phyloP scores from a whole-genome alignment of 53 echinoderm and acorn worm species.

The Paracentrotus lividus region DNA sequence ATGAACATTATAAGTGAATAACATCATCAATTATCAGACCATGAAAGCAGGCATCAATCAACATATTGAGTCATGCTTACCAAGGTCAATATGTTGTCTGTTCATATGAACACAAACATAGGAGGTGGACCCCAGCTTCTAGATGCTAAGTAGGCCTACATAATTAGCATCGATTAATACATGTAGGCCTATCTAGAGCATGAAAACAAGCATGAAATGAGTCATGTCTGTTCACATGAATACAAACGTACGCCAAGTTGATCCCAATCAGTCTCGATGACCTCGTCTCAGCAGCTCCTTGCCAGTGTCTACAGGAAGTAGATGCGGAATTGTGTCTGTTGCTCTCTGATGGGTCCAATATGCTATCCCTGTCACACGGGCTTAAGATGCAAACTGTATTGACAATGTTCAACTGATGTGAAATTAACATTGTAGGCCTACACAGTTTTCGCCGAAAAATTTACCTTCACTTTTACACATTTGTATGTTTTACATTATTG shows the following conservation, averaged over 20 bases:
- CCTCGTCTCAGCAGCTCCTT: constrained; percentile 1
- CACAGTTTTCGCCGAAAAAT: background rate
- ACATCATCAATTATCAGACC: no score
- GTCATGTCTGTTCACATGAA: constrained; percentile 13
- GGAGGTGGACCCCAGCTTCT: no score
- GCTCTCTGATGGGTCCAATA: background rate
- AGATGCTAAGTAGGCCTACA: no score
- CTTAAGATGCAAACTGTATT: background rate
- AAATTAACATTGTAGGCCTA: constrained; percentile 17
- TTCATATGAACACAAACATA: no score
- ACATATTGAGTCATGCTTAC: no score
- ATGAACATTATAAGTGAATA: no score
- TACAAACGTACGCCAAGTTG: constrained; percentile 1
- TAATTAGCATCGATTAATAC: no score
- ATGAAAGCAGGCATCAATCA: no score
- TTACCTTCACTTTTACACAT: no score
- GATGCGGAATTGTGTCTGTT: background rate
- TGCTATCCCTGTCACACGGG: background rate
- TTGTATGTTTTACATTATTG: no score
- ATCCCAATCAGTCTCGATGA: constrained; percentile 35
- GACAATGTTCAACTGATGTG: background rate
- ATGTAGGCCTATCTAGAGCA: no score
- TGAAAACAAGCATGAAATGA: constrained; percentile 18
- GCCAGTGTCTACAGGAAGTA: constrained; percentile 14
- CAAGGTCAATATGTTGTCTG: no score